phyloP scores from a whole-genome alignment of 2,888 invertebrate genomes.

The Pollenia amentaria region DNA sequence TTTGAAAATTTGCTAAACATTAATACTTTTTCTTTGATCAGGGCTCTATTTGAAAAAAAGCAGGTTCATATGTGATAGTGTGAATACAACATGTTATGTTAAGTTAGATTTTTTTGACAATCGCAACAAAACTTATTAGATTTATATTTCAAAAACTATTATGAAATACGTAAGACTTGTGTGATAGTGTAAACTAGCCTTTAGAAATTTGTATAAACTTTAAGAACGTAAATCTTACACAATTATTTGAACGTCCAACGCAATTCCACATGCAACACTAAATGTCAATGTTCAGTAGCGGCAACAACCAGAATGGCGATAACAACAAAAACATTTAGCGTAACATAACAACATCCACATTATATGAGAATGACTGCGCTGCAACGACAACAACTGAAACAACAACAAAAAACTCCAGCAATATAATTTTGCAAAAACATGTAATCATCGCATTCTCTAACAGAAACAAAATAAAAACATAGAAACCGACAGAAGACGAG shows the following conservation, averaged over 20 bases:
- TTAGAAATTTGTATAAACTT: slow-evolving; percentile 56
- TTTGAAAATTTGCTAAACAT: no score
- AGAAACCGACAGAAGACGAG: slow-evolving; percentile 48
- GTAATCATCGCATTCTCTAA: slow-evolving; percentile 68
- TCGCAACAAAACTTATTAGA: no score
- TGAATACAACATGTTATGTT: no score
- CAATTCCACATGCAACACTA: slow-evolving; percentile 60
- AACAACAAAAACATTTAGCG: slow-evolving; percentile 11
- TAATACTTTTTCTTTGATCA: no score
- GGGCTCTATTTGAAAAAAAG: no score
- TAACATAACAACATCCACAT: slow-evolving; percentile 43
- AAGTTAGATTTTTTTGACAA: no score
- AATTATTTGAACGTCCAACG: slow-evolving; percentile 57
- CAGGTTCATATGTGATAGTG: no score
- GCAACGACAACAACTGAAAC: slow-evolving; percentile 34
- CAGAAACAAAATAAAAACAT: slow-evolving; percentile 37
- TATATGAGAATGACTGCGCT: slow-evolving; percentile 32
- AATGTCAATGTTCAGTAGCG: slow-evolving; percentile 63
- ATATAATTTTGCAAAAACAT: slow-evolving; percentile 36
- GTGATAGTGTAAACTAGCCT: no score
- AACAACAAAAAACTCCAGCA: neutral
- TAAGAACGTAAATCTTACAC: slow-evolving; percentile 65
- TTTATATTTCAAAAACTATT: no score
- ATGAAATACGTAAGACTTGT: no score
- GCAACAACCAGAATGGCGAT: slow-evolving; percentile 35